These are phyloP conservation scores for Pterocles gutturalis DNA, from an alignment of 2,113 vertebrate genomes.

Conservation along the genomic window DNA sequence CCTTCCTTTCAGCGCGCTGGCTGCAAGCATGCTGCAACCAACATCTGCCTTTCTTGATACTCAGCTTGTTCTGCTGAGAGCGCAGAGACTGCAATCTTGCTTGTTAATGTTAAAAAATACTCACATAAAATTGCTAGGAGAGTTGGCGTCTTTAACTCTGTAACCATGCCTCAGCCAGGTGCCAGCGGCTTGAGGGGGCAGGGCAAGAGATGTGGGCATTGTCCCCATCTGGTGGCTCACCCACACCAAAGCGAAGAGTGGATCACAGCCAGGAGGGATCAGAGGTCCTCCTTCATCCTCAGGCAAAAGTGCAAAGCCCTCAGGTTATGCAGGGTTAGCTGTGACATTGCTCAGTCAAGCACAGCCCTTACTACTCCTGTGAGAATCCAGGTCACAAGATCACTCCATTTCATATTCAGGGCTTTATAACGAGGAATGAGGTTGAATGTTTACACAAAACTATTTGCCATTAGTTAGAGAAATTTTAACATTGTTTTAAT, in stretches of 20 bases:
- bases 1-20: background rate
- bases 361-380: background rate
- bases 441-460: background rate
- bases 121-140: background rate
- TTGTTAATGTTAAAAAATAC: background rate
- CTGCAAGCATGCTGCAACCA: background rate
- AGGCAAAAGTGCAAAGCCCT: background rate
- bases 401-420: background rate
- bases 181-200: background rate
- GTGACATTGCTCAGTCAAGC: background rate
- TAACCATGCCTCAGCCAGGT: background rate
- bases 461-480: background rate
- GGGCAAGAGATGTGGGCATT: background rate
- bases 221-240: constrained; percentile 64
- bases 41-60: background rate
- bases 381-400: background rate
- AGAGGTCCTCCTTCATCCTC: background rate
- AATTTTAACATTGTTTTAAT: background rate
- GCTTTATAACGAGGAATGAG: background rate
- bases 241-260: background rate
- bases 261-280: background rate
- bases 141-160: background rate
- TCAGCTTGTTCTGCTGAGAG: background rate
- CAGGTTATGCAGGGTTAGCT: background rate
- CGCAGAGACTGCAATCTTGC: background rate